Evolutionary conservation across 2,113 vertebrate species (phyloP).

Genomic region (Gambusia affinis): DNA sequence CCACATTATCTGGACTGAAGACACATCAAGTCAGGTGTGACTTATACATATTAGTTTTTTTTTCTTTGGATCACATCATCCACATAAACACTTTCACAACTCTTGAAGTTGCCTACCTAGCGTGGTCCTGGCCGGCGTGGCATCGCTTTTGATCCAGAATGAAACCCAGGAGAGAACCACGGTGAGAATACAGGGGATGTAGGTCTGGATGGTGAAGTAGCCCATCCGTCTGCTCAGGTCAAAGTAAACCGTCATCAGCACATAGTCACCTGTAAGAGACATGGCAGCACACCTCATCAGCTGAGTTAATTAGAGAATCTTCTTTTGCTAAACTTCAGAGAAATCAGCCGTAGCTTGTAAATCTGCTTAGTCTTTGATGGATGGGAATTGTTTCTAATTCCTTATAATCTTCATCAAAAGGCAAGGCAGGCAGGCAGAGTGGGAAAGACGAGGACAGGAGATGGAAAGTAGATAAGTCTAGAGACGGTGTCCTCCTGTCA

Average conservation of each 20-base stretch:
- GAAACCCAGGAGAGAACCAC: slow-evolving; percentile 98
- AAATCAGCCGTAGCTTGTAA: neutral
- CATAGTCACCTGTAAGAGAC: slow-evolving; percentile 88
- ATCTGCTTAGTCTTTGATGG: neutral
- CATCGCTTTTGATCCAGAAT: slow-evolving; percentile 98
- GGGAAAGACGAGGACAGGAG: slow-evolving; percentile 5
- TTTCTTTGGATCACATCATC: too few relatives aligned
- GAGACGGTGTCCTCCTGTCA: neutral
- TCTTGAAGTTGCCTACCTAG: slow-evolving; percentile 79
- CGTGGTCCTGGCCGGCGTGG: slow-evolving; percentile 93
- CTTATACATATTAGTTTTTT: too few relatives aligned
- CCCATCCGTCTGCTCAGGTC: slow-evolving; percentile 97
- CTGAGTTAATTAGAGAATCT: neutral
- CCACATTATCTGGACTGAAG: too few relatives aligned
- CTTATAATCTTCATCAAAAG: slow-evolving; percentile 20
- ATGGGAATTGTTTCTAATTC: slow-evolving; percentile 15
- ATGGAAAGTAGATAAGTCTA: slow-evolving; percentile 8
- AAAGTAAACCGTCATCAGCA: slow-evolving; percentile 96
- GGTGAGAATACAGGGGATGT: slow-evolving; percentile 96
- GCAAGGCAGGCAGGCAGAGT: neutral
- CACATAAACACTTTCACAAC: too few relatives aligned
- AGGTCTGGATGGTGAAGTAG: slow-evolving; percentile 98
- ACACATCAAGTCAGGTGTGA: too few relatives aligned
- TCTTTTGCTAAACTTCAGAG: neutral
- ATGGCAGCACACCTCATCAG: neutral